phyloP scores from a whole-genome alignment of 2,113 vertebrate species.

The Callorhinus ursinus region DNA sequence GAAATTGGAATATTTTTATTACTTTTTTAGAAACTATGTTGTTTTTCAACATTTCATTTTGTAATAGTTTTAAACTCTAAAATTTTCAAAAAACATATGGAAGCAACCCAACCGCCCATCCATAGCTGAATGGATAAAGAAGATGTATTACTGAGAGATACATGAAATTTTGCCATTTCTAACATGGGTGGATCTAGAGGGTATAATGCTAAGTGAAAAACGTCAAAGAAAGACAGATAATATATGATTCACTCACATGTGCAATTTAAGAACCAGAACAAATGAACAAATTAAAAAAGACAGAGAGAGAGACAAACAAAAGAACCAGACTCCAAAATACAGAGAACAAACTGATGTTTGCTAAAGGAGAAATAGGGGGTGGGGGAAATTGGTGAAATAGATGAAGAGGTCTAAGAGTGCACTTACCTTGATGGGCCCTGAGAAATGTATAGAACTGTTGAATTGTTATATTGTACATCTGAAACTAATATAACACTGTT shows the following conservation, averaged over 20 bases:
- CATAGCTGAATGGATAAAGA: background rate
- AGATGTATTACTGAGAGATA: background rate
- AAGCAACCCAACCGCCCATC: background rate
- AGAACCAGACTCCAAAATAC: background rate
- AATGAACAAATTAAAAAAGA: background rate
- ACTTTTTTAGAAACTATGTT: background rate
- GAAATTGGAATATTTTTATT: background rate
- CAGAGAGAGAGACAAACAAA: background rate
- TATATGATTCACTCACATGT: background rate
- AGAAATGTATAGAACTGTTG: background rate
- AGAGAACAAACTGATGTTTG: background rate
- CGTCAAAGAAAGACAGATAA: background rate
- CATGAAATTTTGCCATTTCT: background rate
- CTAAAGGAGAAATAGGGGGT: background rate
- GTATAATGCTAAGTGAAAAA: background rate
- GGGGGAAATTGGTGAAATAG: background rate
- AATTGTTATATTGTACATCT: background rate
- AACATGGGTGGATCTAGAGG: background rate
- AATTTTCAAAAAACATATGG: background rate
- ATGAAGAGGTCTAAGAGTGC: background rate
- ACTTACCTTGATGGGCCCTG: background rate
- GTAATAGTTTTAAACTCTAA: conserved; percentile 27
- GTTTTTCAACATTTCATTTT: conserved; percentile 5
- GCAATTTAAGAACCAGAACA: background rate
- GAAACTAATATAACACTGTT: background rate